Percentiles rank a stretch among this genome's conserved stretches.
Conservation (phyloP, 2,888 invertebrate genomes). For the Nebria brevicollis region DNA sequence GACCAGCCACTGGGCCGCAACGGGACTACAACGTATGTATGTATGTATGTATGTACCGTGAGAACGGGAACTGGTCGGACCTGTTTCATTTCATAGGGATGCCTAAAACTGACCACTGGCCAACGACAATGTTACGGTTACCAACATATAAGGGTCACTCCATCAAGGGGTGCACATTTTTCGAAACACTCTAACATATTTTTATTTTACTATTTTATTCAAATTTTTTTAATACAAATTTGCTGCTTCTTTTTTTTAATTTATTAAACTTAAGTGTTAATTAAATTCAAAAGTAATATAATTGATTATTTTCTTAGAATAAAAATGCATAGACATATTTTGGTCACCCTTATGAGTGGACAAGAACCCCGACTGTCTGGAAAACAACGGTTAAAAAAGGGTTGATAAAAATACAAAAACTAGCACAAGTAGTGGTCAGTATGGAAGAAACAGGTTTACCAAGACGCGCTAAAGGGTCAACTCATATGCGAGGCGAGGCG, state of each 20-base stretch:
- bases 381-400: conserved; percentile 6
- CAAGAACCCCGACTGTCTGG: neutral
- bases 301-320: no score
- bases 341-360: neutral
- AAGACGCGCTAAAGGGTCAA: conserved; percentile 4
- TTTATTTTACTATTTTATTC: no score
- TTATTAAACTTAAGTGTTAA: neutral
- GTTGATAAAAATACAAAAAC: neutral
- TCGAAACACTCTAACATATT: no score
- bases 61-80: conserved; percentile 14
- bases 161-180: neutral
- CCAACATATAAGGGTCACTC: neutral
- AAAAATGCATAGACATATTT: neutral
- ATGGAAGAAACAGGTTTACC: conserved; percentile 7
- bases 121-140: neutral
- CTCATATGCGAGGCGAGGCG: neutral
- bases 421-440: conserved; percentile 7
- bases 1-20: neutral
- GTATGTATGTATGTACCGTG: neutral
- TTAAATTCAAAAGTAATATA: neutral
- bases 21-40: no score
- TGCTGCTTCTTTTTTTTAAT: no score
- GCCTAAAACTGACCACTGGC: conserved; percentile 17
- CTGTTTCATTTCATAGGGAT: conserved; percentile 1
- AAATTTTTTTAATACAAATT: no score